These are phyloP conservation scores for Thalassoma bifasciatum DNA, from an alignment of 2,113 vertebrate species.

Conservation along the genomic window DNA sequence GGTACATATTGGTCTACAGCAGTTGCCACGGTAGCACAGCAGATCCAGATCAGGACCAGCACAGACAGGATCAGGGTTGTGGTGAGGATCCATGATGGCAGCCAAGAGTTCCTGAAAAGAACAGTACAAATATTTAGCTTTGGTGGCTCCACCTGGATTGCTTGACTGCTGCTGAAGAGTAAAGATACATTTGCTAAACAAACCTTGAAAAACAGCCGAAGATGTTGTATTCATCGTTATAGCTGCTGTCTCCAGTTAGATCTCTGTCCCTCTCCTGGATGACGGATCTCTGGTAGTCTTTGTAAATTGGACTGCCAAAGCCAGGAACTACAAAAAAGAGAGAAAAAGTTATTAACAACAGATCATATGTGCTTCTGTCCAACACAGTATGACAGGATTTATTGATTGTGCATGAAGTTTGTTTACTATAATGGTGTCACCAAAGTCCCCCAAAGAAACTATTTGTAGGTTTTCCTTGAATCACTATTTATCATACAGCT, in stretches of 20 bases:
- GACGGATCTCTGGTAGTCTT: conserved; percentile 78
- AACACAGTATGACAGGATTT: background rate
- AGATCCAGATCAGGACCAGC: conserved; percentile 97
- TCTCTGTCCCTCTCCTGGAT: conserved; percentile 83
- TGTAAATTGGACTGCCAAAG: conserved; percentile 76
- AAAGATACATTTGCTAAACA: background rate
- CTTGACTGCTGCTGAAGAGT: background rate
- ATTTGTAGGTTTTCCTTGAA: background rate
- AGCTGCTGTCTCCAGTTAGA: conserved; percentile 61
- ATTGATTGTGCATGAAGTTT: too few species aligned
- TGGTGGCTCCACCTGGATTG: background rate
- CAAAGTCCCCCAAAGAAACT: too few species aligned
- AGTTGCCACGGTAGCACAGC: conserved; percentile 96
- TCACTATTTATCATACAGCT: background rate
- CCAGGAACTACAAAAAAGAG: conserved; percentile 58
- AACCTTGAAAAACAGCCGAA: conserved; percentile 91
- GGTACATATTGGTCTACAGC: conserved; percentile 96
- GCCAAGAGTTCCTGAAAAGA: conserved; percentile 87
- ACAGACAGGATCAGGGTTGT: conserved; percentile 92
- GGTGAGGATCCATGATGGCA: conserved; percentile 94
- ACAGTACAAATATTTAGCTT: background rate
- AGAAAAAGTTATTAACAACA: conserved; percentile 6
- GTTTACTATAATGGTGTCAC: too few species aligned
- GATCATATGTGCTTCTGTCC: background rate
- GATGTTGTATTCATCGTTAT: conserved; percentile 84